Evolutionary conservation across 2,888 invertebrate genomes (phyloP).

Genomic region (Colostygia pectinataria): DNA sequence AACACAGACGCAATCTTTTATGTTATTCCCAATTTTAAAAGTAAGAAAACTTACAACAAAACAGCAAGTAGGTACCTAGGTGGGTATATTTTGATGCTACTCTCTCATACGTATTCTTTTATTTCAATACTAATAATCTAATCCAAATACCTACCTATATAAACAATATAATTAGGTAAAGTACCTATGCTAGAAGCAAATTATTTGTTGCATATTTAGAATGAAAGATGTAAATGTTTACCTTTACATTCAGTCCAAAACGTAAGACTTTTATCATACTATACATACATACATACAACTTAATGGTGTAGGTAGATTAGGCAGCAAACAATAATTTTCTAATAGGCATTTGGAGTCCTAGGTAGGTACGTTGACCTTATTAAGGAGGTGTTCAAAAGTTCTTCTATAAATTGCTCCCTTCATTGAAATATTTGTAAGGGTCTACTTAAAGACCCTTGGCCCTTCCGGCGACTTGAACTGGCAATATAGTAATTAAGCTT

Average conservation of each 20-base stretch:
- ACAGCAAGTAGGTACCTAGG: neutral
- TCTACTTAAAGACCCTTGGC: slow-evolving; percentile 63
- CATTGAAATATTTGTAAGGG: slow-evolving; percentile 71
- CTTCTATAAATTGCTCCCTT: slow-evolving; percentile 70
- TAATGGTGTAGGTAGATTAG: neutral
- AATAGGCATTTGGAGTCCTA: neutral
- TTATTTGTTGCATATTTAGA: slow-evolving; percentile 40
- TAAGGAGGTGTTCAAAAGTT: slow-evolving; percentile 60
- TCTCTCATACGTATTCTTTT: too few species aligned
- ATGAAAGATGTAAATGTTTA: slow-evolving; percentile 37
- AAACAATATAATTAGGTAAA: too few species aligned
- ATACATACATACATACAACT: too few species aligned
- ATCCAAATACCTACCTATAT: too few species aligned
- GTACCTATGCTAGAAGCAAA: slow-evolving; percentile 43
- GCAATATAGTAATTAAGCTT: slow-evolving; percentile 78
- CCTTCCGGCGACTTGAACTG: slow-evolving; percentile 64
- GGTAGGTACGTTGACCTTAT: slow-evolving; percentile 46
- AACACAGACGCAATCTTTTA: slow-evolving; percentile 53
- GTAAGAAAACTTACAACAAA: slow-evolving; percentile 1
- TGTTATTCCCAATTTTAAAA: slow-evolving; percentile 10
- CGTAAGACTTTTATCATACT: too few species aligned
- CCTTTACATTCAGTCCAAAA: slow-evolving; percentile 40
- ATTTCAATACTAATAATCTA: too few species aligned
- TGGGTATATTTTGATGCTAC: too few species aligned
- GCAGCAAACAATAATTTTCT: neutral